Conservation (phyloP, 2,888 invertebrate genomes). For the Zhuqinia jingwanae region DNA sequence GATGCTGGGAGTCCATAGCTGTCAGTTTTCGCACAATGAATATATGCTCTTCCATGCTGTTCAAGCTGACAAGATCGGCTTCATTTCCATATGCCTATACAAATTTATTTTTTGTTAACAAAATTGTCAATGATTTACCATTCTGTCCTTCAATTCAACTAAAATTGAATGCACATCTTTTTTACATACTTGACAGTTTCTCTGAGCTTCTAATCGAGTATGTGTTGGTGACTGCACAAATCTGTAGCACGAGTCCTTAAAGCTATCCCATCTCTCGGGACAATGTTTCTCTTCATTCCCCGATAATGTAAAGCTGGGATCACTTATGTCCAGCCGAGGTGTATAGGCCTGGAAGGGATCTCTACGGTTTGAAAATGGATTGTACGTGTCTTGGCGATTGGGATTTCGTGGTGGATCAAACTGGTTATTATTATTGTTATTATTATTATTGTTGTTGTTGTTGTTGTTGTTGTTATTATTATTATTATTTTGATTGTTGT, state of each 20-base stretch:
- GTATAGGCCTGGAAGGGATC: conserved; percentile 60
- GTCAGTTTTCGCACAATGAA: conserved; percentile 92
- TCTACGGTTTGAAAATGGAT: conserved; percentile 65
- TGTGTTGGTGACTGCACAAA: conserved; percentile 94
- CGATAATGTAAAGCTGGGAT: conserved; percentile 70
- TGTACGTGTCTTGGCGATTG: conserved; percentile 67
- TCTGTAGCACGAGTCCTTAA: conserved; percentile 91
- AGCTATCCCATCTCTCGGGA: conserved; percentile 93
- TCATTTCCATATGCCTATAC: conserved; percentile 85
- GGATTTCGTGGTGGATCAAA: conserved; percentile 64
- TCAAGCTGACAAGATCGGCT: conserved; percentile 90
- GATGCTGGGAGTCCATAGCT: conserved; percentile 91
- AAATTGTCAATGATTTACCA: conserved; percentile 12
- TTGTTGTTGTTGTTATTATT: conserved; percentile 34
- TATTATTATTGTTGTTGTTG: conserved; percentile 53
- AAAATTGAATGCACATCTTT: neutral
- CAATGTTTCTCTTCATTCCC: conserved; percentile 83
- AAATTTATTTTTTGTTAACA: conserved; percentile 21
- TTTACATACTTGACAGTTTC: conserved; percentile 85
- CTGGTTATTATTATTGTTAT: conserved; percentile 40
- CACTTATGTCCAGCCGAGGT: conserved; percentile 69
- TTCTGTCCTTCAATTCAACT: conserved; percentile 3
- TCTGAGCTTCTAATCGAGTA: conserved; percentile 89
- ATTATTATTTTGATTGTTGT: conserved; percentile 19
- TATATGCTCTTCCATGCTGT: conserved; percentile 91